A percentile compares a stretch with the other conserved stretches of the same genome.
These are phyloP conservation scores for Sialis fuliginosa DNA, from an alignment of 2,888 invertebrate species.

Conservation along the genomic window DNA sequence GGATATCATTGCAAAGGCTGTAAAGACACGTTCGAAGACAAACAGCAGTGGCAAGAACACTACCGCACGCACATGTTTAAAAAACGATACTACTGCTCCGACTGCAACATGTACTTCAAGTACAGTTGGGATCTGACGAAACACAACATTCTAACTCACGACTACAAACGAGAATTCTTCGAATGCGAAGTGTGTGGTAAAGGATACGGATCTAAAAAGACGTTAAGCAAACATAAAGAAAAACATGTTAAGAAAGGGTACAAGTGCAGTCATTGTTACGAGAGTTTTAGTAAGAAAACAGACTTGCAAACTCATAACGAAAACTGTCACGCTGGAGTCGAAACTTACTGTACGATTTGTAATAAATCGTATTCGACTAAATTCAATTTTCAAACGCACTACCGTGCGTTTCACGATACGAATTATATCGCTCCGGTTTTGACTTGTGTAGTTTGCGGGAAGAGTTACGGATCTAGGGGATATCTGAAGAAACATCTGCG, in stretches of 20 bases:
- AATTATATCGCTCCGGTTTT: background rate
- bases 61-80: constrained; percentile 8
- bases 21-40: constrained; percentile 3
- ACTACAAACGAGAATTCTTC: background rate
- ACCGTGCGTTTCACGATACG: constrained; percentile 2
- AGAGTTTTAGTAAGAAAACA: background rate
- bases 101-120: constrained; percentile 13
- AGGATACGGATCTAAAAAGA: constrained; percentile 2
- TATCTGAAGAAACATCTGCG: constrained; percentile 15
- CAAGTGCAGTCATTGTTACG: background rate
- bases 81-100: constrained; percentile 13
- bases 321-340: background rate
- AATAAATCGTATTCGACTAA: constrained; percentile 2
- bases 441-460: constrained; percentile 13
- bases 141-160: constrained; percentile 9
- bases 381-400: constrained; percentile 3
- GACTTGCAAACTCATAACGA: constrained; percentile 2
- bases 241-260: background rate
- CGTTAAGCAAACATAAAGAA: background rate
- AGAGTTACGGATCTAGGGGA: constrained; percentile 13
- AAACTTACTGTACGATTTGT: constrained; percentile 4
- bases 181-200: constrained; percentile 2
- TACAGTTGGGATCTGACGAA: constrained; percentile 14
- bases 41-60: constrained; percentile 1
- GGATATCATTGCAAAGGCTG: constrained; percentile 4